phyloP scores from a whole-genome alignment of 2,113 vertebrate genomes.

The Sturnus vulgaris region DNA sequence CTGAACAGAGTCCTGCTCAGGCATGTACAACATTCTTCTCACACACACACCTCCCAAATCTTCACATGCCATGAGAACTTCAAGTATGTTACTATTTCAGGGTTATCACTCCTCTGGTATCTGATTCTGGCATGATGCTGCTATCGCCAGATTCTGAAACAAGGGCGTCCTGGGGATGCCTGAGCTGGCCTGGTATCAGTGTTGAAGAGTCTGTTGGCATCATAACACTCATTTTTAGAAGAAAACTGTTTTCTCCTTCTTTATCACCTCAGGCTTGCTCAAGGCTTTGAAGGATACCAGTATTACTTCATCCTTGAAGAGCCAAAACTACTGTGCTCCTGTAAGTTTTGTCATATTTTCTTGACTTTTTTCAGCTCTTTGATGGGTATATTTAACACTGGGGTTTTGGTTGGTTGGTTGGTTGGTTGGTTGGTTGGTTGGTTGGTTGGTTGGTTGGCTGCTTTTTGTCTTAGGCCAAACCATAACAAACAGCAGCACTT shows the following conservation, averaged over 20 bases:
- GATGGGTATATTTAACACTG: background rate
- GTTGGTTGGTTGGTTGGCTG: background rate
- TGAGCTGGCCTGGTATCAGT: background rate
- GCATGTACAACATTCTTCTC: background rate
- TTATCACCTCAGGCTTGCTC: background rate
- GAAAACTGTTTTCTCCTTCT: background rate
- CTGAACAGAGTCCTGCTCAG: background rate
- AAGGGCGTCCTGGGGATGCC: background rate
- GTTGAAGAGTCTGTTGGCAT: background rate
- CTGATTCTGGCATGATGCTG: background rate
- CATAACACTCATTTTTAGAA: background rate
- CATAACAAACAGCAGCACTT: background rate
- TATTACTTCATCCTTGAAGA: background rate
- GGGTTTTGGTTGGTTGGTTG: background rate
- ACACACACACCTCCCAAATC: background rate
- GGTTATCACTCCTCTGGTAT: background rate
- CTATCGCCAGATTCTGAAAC: background rate
- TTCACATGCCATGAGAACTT: background rate
- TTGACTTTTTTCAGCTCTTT: background rate
- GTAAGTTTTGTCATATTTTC: background rate
- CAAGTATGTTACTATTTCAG: constrained; percentile 19
- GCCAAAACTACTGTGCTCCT: background rate
- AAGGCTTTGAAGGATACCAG: background rate
- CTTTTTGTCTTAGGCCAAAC: background rate
- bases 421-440: background rate